Conservation (phyloP, 2,113 vertebrate genomes). For the Dinomys branickii region DNA sequence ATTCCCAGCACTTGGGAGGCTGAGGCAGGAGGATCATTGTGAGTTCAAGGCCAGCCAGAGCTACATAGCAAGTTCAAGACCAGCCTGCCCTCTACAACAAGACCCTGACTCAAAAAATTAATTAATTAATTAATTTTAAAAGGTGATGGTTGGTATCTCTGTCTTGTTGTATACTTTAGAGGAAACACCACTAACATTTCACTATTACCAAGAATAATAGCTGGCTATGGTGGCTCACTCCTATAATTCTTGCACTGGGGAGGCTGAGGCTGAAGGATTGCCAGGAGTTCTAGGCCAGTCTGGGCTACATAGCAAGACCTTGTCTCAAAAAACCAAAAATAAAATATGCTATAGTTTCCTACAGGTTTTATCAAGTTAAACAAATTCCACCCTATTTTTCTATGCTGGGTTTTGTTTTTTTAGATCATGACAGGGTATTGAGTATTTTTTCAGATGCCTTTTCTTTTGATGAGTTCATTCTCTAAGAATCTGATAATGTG, state of each 20-base stretch:
- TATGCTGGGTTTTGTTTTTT: slow-evolving; percentile 48
- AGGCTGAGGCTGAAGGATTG: not conserved
- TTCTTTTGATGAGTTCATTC: slow-evolving; percentile 48
- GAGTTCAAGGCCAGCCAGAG: not conserved
- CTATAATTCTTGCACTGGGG: not conserved
- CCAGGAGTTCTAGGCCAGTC: not conserved
- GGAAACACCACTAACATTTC: slow-evolving; percentile 37
- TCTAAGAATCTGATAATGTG: slow-evolving; percentile 12
- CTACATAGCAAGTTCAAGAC: not conserved
- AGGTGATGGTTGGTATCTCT: not conserved
- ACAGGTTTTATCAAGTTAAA: slow-evolving; percentile 38
- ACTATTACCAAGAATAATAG: not conserved
- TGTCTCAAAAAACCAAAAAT: not conserved
- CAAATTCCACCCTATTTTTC: slow-evolving; percentile 35
- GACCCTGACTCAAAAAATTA: not conserved
- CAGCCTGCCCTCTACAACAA: not conserved
- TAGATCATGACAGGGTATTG: slow-evolving; percentile 25
- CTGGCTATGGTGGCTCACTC: not conserved
- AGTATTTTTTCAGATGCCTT: slow-evolving; percentile 45
- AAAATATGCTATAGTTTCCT: slow-evolving; percentile 1
- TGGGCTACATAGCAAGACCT: not conserved
- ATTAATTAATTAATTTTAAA: not conserved
- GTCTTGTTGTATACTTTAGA: slow-evolving; percentile 25
- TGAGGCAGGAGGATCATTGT: not conserved
- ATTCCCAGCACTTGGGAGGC: not conserved